Percentiles rank a stretch among this genome's conserved stretches.
Conservation (phyloP, 2,888 invertebrate genomes). For the Philhelius pedissequus region DNA sequence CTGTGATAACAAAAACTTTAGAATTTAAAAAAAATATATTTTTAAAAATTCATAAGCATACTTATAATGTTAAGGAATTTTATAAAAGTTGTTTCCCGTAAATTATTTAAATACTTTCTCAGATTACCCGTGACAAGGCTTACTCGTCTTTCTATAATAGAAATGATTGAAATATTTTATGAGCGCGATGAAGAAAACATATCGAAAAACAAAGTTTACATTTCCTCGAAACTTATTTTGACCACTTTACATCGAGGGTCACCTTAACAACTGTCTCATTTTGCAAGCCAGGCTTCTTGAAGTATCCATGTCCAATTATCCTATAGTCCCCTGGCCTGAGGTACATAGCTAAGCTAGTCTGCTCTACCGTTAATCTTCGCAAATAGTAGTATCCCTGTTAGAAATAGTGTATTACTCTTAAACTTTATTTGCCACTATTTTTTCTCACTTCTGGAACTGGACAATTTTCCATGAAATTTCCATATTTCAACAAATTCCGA, state of each 20-base stretch:
- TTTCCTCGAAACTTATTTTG: constrained; percentile 13
- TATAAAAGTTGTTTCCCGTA: no score
- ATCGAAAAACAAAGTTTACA: no score
- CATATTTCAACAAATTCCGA: constrained; percentile 47
- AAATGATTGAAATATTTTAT: no score
- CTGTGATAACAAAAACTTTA: no score
- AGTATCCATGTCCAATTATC: constrained; percentile 10
- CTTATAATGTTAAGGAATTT: no score
- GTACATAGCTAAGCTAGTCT: constrained; percentile 37
- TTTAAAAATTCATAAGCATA: no score
- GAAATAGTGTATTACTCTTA: background rate
- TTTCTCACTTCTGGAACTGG: constrained; percentile 49
- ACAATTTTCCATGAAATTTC: constrained; percentile 64
- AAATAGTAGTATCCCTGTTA: constrained; percentile 42
- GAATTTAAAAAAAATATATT: no score
- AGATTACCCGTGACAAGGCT: no score
- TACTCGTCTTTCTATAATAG: no score
- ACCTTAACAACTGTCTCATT: constrained; percentile 15
- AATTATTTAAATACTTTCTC: no score
- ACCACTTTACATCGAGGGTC: constrained; percentile 32
- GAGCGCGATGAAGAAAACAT: no score
- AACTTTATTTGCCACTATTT: background rate
- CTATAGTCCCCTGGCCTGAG: constrained; percentile 47
- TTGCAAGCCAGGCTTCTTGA: background rate
- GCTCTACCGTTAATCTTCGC: constrained; percentile 26